Evolutionary conservation across 2,888 invertebrate species (phyloP).

Genomic region (Creontiades dilutus): DNA sequence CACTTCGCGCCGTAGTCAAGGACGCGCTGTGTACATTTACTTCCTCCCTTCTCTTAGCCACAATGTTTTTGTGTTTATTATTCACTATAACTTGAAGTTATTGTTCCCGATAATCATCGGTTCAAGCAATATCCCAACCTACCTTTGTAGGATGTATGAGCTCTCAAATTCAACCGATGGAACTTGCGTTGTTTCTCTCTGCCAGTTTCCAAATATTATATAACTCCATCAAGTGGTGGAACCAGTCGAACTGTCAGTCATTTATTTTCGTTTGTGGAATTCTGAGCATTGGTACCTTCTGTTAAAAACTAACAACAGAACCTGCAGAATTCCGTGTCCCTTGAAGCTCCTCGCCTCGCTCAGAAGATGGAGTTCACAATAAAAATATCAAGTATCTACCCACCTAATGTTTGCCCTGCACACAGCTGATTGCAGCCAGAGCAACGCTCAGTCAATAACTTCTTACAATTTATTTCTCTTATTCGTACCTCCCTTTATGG

Average conservation of each 20-base stretch:
- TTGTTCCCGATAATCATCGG: background rate
- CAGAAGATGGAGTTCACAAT: too few species aligned
- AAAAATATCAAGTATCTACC: too few species aligned
- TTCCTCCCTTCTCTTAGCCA: background rate
- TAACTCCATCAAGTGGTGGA: slow-evolving; percentile 66
- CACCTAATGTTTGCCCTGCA: too few species aligned
- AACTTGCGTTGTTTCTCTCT: background rate
- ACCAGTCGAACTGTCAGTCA: slow-evolving; percentile 38
- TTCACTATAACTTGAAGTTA: background rate
- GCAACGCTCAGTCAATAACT: too few species aligned
- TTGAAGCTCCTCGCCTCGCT: too few species aligned
- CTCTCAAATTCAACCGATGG: too few species aligned
- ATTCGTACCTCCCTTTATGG: too few species aligned
- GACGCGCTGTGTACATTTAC: slow-evolving; percentile 4
- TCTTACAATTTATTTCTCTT: too few species aligned
- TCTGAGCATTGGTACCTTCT: background rate
- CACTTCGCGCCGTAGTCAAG: slow-evolving; percentile 25
- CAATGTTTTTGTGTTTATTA: slow-evolving; percentile 40
- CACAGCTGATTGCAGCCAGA: too few species aligned
- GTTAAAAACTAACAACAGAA: too few species aligned
- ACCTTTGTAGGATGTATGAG: background rate
- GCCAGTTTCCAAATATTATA: slow-evolving; percentile 29
- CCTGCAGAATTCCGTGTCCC: too few species aligned
- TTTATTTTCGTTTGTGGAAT: background rate
- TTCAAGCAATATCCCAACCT: background rate